A percentile compares a stretch with the other conserved stretches of the same genome.
Evolutionary conservation across 2,113 vertebrate species (phyloP).

Genomic region (Bubalus kerabau): DNA sequence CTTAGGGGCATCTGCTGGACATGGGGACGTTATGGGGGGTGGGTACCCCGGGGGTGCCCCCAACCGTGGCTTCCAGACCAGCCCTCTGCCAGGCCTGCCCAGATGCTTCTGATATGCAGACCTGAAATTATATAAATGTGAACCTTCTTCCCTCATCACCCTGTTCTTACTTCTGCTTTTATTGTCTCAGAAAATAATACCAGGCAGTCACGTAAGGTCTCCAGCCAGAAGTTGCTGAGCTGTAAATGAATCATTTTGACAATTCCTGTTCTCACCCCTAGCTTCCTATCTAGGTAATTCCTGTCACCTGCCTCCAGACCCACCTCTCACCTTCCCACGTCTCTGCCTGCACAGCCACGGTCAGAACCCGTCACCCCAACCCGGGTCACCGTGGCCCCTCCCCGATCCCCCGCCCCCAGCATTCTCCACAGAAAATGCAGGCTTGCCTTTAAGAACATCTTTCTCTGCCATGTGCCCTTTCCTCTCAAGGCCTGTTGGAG

Average conservation of each 20-base stretch:
- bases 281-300: neutral
- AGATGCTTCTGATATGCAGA: neutral
- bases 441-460: neutral
- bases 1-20: neutral
- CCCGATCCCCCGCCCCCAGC: neutral
- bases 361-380: too few species aligned
- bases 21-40: too few species aligned
- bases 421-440: neutral
- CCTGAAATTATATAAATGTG: neutral
- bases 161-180: neutral
- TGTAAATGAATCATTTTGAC: neutral
- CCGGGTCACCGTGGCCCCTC: neutral
- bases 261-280: neutral
- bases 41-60: neutral
- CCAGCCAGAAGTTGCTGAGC: neutral
- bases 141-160: neutral
- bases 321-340: neutral
- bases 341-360: neutral
- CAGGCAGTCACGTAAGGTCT: neutral
- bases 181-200: neutral
- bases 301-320: neutral
- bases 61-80: neutral
- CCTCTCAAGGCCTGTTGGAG: neutral
- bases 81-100: rapidly evolving
- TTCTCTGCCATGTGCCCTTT: neutral